Evolutionary conservation across 2,797 vertebrate species (phyloP), one percentile per base, ranked within the genome.

Genomic region (Catamblyrhynchus diadema): DNA sequence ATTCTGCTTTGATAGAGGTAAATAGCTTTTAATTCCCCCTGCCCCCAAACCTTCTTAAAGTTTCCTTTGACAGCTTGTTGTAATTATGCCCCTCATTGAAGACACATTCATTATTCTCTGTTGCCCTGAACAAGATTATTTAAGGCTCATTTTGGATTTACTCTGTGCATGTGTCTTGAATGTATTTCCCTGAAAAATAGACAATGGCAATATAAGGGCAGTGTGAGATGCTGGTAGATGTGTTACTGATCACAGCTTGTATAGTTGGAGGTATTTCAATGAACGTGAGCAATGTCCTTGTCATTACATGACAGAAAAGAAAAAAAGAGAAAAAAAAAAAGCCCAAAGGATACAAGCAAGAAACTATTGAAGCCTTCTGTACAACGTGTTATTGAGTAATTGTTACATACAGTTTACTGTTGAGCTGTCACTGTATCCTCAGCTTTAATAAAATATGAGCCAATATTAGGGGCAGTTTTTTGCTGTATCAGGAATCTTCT

Each of bases 1-100:
- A 96, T 95, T 96, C 95, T 94, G 89, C 95, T 96, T 96, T 96
- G 92, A 94, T 95, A 95, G 93, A 95, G 90, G 96, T 96, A 96
- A 97, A 96, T 95, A 96, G 96, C 91, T 96, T 95, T 96, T 96
- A 96, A 96, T 96, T 96, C 95, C 95, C 90, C 88, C 70, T 90
- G 80, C 89, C 91, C 89, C 77, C 80, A 96, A 96, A 96, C 95
- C 93, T 96, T 95, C 95, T 84, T 88, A 84, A 95, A 95, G 93
- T 97, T 96, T 88, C 94, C 85, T 96, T 96, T 93, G 95, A 94
- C 96, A 97, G 95, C 96, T 96, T 96, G 95, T 96, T 94, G 94
- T 97, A 96, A 97, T 97, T 96, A 95, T 88, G 93, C 62, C 89
- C 91, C 95, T 95, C 94, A 84, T 86, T 96, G 95, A 96, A 93